Conservation (phyloP, 2,113 vertebrate genomes). For the Zapornia atra region DNA sequence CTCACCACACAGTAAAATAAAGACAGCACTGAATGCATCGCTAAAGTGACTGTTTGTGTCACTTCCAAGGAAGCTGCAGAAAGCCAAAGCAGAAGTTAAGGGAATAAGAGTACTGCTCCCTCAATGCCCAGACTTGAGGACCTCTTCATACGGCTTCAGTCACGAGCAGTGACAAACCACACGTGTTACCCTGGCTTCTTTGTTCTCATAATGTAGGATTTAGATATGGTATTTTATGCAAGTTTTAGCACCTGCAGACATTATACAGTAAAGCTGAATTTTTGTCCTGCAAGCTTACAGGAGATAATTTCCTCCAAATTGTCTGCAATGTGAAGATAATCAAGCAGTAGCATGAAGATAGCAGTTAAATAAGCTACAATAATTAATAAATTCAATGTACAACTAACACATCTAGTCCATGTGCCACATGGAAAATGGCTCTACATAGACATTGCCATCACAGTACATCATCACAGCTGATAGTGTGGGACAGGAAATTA, state of each 20-base stretch:
- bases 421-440: background rate
- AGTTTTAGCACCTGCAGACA: background rate
- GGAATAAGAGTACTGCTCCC: background rate
- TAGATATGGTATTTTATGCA: background rate
- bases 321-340: background rate
- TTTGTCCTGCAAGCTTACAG: background rate
- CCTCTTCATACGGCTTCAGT: background rate
- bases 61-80: background rate
- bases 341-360: background rate
- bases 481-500: background rate
- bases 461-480: background rate
- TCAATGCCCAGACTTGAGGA: background rate
- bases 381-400: background rate
- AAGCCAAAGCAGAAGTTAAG: background rate
- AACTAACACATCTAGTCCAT: background rate
- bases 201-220: background rate
- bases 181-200: background rate
- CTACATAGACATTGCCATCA: background rate
- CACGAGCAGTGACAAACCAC: background rate
- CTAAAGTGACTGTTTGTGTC: background rate
- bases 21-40: accelerated
- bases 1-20: background rate
- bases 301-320: background rate
- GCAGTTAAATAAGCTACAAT: background rate
- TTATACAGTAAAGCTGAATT: background rate